Percentiles rank a stretch among this genome's conserved stretches.
Conservation (phyloP, 1,140 invertebrate genomes). For the Argopecten irradians region DNA sequence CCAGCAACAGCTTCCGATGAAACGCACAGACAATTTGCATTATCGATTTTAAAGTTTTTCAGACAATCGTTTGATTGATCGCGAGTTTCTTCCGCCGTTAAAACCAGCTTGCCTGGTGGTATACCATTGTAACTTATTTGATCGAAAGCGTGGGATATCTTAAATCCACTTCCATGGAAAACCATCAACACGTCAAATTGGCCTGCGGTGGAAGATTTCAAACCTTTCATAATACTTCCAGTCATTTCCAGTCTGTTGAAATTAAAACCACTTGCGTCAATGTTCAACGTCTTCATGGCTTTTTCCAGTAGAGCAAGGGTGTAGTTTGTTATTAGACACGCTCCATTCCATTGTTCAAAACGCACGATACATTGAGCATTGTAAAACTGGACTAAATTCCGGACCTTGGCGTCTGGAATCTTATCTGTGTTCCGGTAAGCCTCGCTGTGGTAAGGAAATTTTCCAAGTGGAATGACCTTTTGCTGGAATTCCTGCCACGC, state of each 20-base stretch:
- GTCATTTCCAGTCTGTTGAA: slow-evolving; percentile 57
- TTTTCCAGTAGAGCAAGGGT: slow-evolving; percentile 58
- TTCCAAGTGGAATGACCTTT: slow-evolving; percentile 30
- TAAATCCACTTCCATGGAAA: slow-evolving; percentile 54
- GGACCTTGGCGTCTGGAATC: neutral
- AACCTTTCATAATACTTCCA: slow-evolving; percentile 63
- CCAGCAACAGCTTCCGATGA: slow-evolving; percentile 50
- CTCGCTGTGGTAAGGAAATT: slow-evolving; percentile 9
- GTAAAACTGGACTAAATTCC: slow-evolving; percentile 56
- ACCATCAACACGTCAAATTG: slow-evolving; percentile 64
- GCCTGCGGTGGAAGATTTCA: slow-evolving; percentile 54
- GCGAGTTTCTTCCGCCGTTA: slow-evolving; percentile 45
- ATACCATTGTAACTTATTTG: slow-evolving; percentile 50
- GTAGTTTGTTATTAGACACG: slow-evolving; percentile 64
- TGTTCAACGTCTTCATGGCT: slow-evolving; percentile 52
- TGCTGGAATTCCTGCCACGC: slow-evolving; percentile 46
- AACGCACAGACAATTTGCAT: slow-evolving; percentile 43
- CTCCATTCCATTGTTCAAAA: slow-evolving; percentile 51
- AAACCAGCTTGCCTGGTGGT: slow-evolving; percentile 62
- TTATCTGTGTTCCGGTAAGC: slow-evolving; percentile 31
- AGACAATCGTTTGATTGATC: neutral
- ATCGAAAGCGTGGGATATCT: slow-evolving; percentile 47
- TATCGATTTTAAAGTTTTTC: slow-evolving; percentile 38
- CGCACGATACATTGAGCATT: slow-evolving; percentile 56
- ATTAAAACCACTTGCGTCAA: slow-evolving; percentile 41